Conservation (phyloP, 2,888 invertebrate species). For the Willowsia nigromaculata region DNA sequence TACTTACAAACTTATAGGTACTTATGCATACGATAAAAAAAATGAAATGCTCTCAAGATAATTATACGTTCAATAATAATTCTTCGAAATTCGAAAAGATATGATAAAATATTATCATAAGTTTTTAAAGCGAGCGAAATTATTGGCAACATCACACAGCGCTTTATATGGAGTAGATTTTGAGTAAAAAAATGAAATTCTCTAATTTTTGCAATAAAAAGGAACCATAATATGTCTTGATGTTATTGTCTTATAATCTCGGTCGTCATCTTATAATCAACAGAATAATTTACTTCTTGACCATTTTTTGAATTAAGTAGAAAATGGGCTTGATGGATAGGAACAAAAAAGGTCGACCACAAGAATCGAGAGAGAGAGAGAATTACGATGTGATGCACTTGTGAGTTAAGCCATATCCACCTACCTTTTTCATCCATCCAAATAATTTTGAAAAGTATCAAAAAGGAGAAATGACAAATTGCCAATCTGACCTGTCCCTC, state of each 20-base stretch:
- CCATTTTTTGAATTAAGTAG: slow-evolving; percentile 15
- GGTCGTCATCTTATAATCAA: slow-evolving; percentile 13
- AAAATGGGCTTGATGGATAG: not conserved
- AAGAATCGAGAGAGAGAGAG: not conserved
- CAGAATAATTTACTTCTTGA: slow-evolving; percentile 28
- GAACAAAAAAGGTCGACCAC: not conserved
- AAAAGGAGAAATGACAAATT: slow-evolving; percentile 58
- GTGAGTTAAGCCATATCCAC: not conserved
- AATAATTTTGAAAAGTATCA: slow-evolving; percentile 37
- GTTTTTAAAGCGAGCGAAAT: slow-evolving; percentile 19
- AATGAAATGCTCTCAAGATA: not conserved
- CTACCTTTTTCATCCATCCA: not conserved
- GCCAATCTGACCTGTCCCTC: slow-evolving; percentile 26
- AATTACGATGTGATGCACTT: not conserved
- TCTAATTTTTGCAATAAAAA: not conserved
- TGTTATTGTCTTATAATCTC: not conserved
- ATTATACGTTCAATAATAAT: not conserved
- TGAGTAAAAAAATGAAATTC: not conserved
- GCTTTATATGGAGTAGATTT: not conserved
- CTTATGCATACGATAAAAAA: not conserved
- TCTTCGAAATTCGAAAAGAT: not conserved
- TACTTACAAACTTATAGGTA: not conserved
- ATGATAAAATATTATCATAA: not conserved
- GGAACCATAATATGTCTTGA: not conserved
- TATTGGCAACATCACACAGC: slow-evolving; percentile 10